Conservation (phyloP, 2,888 invertebrate species). For the Oscheius sp. region DNA sequence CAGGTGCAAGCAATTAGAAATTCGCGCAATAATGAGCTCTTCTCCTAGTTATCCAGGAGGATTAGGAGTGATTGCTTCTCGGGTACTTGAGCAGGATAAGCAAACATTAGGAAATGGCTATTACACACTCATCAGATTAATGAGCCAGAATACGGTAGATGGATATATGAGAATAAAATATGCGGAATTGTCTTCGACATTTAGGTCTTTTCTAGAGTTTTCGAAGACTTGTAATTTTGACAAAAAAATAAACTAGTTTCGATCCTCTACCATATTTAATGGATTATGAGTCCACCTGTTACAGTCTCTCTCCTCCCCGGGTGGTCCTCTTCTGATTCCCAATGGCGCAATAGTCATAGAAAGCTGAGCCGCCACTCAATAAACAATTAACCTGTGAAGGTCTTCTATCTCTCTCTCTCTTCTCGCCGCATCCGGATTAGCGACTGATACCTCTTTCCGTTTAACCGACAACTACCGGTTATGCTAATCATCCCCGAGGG, state of each 20-base stretch:
- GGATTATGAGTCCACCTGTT: neutral
- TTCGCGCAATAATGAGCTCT: constrained; percentile 26
- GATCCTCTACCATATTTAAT: neutral
- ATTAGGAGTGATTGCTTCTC: constrained; percentile 25
- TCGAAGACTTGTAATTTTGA: too few species aligned
- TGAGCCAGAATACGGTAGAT: too few species aligned
- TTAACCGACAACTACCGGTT: neutral
- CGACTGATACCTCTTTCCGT: neutral
- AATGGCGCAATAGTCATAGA: constrained; percentile 3
- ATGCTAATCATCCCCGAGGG: neutral
- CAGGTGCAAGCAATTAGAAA: constrained; percentile 29
- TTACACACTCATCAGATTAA: neutral
- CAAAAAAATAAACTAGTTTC: too few species aligned
- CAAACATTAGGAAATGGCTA: neutral
- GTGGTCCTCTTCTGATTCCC: neutral
- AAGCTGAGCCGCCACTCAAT: constrained; percentile 8
- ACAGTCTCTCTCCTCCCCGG: neutral
- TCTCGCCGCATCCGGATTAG: neutral
- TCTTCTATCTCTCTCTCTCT: neutral
- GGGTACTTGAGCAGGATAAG: constrained; percentile 15
- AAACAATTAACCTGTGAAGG: constrained; percentile 12
- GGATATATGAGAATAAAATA: too few species aligned
- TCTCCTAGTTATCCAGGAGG: too few species aligned
- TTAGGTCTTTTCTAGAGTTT: too few species aligned
- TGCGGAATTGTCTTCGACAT: too few species aligned